Evolutionary conservation across 1,140 invertebrate species (phyloP), one percentile per base, ranked within the genome.

Genomic region (Bombus sibiricus): DNA sequence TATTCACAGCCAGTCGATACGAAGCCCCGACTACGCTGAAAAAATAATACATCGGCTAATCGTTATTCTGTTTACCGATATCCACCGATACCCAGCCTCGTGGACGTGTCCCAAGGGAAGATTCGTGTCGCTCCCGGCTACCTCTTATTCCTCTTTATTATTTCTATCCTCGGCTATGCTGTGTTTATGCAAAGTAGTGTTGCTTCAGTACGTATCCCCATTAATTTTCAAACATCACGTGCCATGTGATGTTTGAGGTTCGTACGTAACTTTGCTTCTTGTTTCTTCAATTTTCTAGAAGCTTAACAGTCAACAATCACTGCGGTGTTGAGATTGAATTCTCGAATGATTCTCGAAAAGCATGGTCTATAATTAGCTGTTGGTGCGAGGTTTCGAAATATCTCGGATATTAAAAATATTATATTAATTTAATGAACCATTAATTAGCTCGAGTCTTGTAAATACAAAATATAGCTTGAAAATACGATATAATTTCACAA

Each of bases 1-100:
- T 88, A 84, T 85, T 85, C 75, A 80, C 75, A 72, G 53, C 69
- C 57, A 28, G 43, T 47, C 79, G 43, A 83, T 43, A 69, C 57
- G 59, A 37, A 59, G 34, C 34, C 15, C 13, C 9, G 68, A 25
- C 59, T 18, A 8, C 41, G 41, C 10, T 39, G n/a, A 78, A 78
- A 25, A 73, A 68, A 86, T 41, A 81, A 43, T 47, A 15, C n/a
- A n/a, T 9, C 39, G 32, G 25, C 53, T 32, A 57, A 41, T 77
- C 37, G 64, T 66, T 68, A 79, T 79, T 79, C 77, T 25, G 62
- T 79, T 79, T 79, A 43, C 62, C 62, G 37, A 43, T 76, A 76
- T 76, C 8, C 74, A n/a, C 15, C 53, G n/a, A n/a, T 79, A 62
- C 12, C 59, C 28, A 32, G 28, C 25, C 69, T 18, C 39, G 39